phyloP scores from a whole-genome alignment of 2,888 invertebrate species.

The Caenorhabditis imperialis region DNA sequence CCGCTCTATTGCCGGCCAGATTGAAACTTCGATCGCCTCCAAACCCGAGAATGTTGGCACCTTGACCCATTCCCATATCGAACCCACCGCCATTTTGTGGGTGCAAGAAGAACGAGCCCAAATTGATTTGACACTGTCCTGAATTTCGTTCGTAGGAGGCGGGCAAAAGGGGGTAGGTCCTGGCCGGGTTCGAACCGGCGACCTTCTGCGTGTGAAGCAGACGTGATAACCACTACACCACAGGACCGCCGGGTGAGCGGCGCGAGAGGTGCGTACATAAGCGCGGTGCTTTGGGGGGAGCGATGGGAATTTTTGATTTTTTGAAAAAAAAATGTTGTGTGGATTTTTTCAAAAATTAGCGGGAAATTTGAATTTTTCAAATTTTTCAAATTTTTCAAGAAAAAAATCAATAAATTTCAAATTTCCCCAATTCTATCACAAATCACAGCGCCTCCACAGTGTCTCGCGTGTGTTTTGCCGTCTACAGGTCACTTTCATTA shows the following conservation, averaged over 20 bases:
- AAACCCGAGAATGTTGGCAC: slow-evolving; percentile 70
- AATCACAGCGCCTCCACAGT: no score
- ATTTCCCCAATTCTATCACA: no score
- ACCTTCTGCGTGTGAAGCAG: slow-evolving; percentile 74
- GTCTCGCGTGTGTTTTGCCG: no score
- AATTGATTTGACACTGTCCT: slow-evolving; percentile 58
- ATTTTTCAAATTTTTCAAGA: no score
- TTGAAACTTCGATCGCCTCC: slow-evolving; percentile 68
- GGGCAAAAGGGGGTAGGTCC: slow-evolving; percentile 41
- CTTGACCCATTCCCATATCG: slow-evolving; percentile 69
- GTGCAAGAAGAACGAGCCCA: slow-evolving; percentile 61
- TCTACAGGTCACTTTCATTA: no score
- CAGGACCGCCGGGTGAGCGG: slow-evolving; percentile 23
- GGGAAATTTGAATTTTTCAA: no score
- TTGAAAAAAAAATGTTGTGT: no score
- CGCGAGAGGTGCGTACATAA: no score
- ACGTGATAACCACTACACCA: slow-evolving; percentile 73
- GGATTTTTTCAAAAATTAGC: no score
- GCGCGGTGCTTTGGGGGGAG: no score
- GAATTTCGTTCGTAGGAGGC: slow-evolving; percentile 11
- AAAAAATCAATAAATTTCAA: no score
- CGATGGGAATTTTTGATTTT: no score
- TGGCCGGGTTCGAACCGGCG: slow-evolving; percentile 71
- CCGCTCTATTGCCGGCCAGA: slow-evolving; percentile 54
- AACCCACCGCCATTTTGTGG: slow-evolving; percentile 55